Evolutionary conservation across 2,113 vertebrate genomes (phyloP), one percentile per base, ranked within the genome.

Genomic region (Puma concolor): DNA sequence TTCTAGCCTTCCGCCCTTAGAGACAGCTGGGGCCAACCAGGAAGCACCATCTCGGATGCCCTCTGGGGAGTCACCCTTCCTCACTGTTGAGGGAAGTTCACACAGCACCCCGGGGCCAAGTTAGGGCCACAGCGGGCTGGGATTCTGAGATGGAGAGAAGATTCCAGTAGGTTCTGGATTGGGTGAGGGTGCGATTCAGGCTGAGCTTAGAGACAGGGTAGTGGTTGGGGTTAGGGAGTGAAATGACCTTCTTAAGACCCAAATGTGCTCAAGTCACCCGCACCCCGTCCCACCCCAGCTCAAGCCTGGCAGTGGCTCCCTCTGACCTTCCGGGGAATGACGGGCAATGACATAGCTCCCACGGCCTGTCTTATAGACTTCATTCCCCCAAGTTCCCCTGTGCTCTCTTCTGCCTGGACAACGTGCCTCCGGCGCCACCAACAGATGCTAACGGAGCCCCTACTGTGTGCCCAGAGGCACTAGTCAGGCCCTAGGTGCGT

Each of bases 21-120:
- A 31, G 25, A 23, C 63, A 83, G 90, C 27, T n/a, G 79, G 63
- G 92, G 83, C 72, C 72, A 80, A 76, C 80, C 48, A 95, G 96
- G 98, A 97, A 94, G 60, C 50, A n/a, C 44, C 88, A 64, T 25
- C 13, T 60, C 86, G n/a, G n/a, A 60, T 57, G 72, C 83, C 83
- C 71, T 96, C 87, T 31, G 72, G 52, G 29, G 29, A 77, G 54
- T 82, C 92, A 94, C 69, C 64, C 88, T 92, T 91, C 64, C 16
- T 50, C 94, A 74, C 82, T 92, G 88, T 57, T 3, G 3, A 92
- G 52, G 77, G 48, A 74, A 95, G 83, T 83, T 94, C 81, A 89
- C 25, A 48, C 11, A 36, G 66, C 54, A 27, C 29, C 86, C 1
- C 4, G 1, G 21, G 82, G 38, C 44, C 60, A 67, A 60, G 7